Percentiles rank a stretch among this genome's conserved stretches.
phyloP scores from a whole-genome alignment of 2,888 invertebrate genomes.

The Acronicta leporina region DNA sequence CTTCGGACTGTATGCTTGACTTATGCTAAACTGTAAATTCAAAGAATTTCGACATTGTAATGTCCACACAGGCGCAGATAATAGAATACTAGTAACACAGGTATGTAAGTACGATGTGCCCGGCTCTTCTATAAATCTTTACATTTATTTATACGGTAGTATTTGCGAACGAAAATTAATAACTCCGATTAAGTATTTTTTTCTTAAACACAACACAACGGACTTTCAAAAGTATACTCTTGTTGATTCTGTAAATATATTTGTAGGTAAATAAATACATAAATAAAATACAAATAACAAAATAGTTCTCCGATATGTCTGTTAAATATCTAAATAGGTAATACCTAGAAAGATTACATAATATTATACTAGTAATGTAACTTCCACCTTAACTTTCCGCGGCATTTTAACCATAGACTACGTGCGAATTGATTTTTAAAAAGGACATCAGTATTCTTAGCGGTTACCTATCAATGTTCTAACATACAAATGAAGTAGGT shows the following conservation, averaged over 20 bases:
- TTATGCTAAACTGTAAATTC: constrained; percentile 28
- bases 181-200: background rate
- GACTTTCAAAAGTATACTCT: too few species aligned
- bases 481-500: constrained; percentile 54
- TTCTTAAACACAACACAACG: too few species aligned
- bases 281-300: too few species aligned
- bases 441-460: constrained; percentile 55
- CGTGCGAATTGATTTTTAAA: constrained; percentile 57
- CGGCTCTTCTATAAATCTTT: constrained; percentile 37
- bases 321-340: too few species aligned
- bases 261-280: too few species aligned
- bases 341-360: too few species aligned
- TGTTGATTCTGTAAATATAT: too few species aligned
- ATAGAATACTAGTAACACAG: too few species aligned
- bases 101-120: constrained; percentile 28
- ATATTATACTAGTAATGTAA: background rate
- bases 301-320: too few species aligned
- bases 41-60: constrained; percentile 32
- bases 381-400: constrained; percentile 11
- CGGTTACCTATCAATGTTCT: constrained; percentile 26
- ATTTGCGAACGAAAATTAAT: background rate
- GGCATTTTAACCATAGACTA: constrained; percentile 22
- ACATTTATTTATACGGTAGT: constrained; percentile 19
- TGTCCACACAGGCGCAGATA: constrained; percentile 25
- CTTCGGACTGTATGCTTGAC: constrained; percentile 1